A percentile compares a stretch with the other conserved stretches of the same genome.
Conservation (phyloP, 2,888 invertebrate genomes). For the Caradrina kadenii region DNA sequence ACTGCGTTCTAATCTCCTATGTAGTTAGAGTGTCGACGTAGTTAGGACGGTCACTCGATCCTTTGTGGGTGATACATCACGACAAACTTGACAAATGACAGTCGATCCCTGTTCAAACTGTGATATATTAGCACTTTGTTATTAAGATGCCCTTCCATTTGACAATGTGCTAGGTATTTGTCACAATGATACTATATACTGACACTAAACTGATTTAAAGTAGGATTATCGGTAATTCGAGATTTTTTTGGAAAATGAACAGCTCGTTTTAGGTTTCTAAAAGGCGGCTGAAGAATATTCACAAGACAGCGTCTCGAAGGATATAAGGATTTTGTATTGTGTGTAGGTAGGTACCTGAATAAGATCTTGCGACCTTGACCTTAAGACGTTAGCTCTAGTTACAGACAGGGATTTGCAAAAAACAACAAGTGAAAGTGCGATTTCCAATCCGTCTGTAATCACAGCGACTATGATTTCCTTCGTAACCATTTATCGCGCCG, state of each 20-base stretch:
- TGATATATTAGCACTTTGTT: slow-evolving; percentile 27
- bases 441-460: no score
- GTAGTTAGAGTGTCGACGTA: slow-evolving; percentile 7
- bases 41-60: slow-evolving; percentile 5
- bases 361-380: no score
- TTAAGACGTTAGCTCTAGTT: no score
- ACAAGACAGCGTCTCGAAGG: no score
- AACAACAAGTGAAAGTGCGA: no score
- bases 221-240: neutral
- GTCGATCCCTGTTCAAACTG: slow-evolving; percentile 1
- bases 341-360: no score
- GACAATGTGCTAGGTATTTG: neutral
- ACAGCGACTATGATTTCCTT: no score
- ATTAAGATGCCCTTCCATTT: neutral
- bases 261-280: no score
- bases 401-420: no score
- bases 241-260: neutral
- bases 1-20: slow-evolving; percentile 23
- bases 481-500: no score
- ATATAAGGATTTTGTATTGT: no score
- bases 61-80: slow-evolving; percentile 25
- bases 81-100: slow-evolving; percentile 44
- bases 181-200: neutral
- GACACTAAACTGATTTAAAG: neutral
- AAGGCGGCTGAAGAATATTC: no score